Percentiles rank a stretch among this genome's conserved stretches.
These are phyloP conservation scores for Darevskia nairensis DNA, from an alignment of 2,797 vertebrate species.

Conservation along the genomic window DNA sequence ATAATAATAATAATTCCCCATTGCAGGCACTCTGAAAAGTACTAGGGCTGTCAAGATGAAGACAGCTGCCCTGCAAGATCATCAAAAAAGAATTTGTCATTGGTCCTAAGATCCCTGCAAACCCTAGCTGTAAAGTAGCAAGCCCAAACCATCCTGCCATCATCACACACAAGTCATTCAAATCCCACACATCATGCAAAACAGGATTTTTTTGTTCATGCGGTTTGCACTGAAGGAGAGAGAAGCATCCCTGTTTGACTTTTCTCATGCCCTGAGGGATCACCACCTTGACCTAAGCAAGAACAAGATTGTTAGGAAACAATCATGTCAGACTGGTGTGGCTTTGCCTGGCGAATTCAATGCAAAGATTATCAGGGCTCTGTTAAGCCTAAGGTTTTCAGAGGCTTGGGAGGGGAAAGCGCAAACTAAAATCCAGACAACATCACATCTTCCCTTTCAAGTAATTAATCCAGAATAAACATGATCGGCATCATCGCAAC, in stretches of 20 bases:
- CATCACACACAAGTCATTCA: neutral
- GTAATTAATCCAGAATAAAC: neutral
- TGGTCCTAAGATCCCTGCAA: neutral
- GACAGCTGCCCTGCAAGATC: neutral
- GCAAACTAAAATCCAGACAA: neutral
- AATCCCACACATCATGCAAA: neutral
- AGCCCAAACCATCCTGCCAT: neutral
- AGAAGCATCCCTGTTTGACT: constrained; percentile 12
- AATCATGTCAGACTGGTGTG: neutral
- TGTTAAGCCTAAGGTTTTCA: neutral
- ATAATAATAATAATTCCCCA: neutral
- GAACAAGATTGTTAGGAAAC: constrained; percentile 4
- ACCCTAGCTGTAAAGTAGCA: neutral
- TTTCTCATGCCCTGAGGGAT: constrained; percentile 15
- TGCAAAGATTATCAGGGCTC: neutral
- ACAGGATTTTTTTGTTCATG: neutral
- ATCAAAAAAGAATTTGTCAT: neutral
- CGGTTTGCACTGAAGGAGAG: neutral
- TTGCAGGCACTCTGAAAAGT: neutral
- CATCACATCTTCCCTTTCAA: neutral
- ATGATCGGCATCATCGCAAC: neutral
- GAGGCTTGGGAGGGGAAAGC: neutral
- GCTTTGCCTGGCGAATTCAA: neutral
- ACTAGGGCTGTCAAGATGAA: neutral
- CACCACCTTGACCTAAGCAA: constrained; percentile 9